Base-by-base conservation (phyloP, 1,140 invertebrate species). In the Macrocentrus cingulum region DNA sequence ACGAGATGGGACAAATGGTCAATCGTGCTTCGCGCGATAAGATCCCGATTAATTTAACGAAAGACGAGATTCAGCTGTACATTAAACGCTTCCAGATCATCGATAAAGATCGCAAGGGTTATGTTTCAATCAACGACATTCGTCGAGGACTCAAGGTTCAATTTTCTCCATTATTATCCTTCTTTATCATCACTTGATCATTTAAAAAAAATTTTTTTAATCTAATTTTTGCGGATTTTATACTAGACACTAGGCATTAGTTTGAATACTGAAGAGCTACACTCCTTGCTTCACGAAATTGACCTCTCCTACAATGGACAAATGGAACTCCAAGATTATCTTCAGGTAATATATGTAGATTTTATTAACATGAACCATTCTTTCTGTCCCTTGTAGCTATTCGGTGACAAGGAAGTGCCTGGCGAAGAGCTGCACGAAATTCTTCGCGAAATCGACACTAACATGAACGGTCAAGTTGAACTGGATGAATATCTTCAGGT, bases 381-480 rank as follows among this genome's bases (percentile, higher is more conserved):
- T 63, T 72, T 75, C 69, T 70, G 46, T 36, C 53, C 60, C 66
- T 61, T 74, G 69, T 84, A 96, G 94, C 88, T 87, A 80, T 88
- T 88, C 73, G 94, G 93, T 66, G 94, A 97, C 77, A 88, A 82
- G 70, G 86, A 93, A 66, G 89, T 99, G 59, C 87, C 91, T 56
- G 96, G 97, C 50, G 92, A 97, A 79, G 90, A 97, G 80, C 84
- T 99, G 66, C 97, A 99, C 81, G 94, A 98, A 79, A 96, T 99
- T 75, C 85, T 99, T 59, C 88, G 85, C 76, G 97, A 99, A 85
- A 97, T 99, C 72, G 97, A 99, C 84, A 91, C 97, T 69, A 99
- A 98, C 82, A 95, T 95, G 87, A 99, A 99, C 83, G 97, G 97
- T 69, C 94, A 98, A 84, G 94, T 99, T 71, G 97, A 99, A 80